These are phyloP conservation scores for Orthosia incerta DNA, from an alignment of 2,888 invertebrate genomes.

Conservation along the genomic window DNA sequence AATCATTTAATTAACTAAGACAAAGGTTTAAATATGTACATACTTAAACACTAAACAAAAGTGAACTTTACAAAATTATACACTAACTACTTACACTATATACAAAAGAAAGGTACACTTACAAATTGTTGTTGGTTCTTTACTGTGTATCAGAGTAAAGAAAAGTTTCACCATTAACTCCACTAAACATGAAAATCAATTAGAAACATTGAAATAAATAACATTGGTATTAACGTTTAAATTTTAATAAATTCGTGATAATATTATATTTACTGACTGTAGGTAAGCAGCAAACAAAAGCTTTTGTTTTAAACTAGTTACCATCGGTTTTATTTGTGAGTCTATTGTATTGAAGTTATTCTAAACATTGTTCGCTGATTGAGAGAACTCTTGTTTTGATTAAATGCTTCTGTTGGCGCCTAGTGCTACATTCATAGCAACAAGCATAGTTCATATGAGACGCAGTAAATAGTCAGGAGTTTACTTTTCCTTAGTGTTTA, in stretches of 20 bases:
- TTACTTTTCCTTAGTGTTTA: too few species aligned
- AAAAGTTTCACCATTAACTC: not conserved
- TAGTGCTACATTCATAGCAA: too few species aligned
- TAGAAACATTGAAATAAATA: constrained; percentile 19
- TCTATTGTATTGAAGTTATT: constrained; percentile 10
- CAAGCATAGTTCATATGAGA: too few species aligned
- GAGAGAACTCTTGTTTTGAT: constrained; percentile 6
- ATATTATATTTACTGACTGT: constrained; percentile 28
- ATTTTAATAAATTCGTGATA: constrained; percentile 16
- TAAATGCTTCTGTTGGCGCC: not conserved
- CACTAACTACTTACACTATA: too few species aligned
- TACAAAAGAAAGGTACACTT: too few species aligned
- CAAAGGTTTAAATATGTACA: too few species aligned
- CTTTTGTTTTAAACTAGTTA: not conserved
- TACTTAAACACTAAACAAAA: too few species aligned
- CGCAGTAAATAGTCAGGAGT: too few species aligned
- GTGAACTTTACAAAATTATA: too few species aligned
- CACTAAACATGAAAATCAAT: not conserved
- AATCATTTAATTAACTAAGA: too few species aligned
- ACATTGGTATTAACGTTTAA: not conserved
- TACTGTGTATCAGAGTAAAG: too few species aligned
- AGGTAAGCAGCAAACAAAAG: constrained; percentile 3
- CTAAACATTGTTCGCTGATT: constrained; percentile 9
- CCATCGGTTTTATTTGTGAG: constrained; percentile 8
- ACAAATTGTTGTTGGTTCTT: too few species aligned